Evolutionary conservation across 2,113 vertebrate species (phyloP).

Genomic region (Desmodus rotundus): DNA sequence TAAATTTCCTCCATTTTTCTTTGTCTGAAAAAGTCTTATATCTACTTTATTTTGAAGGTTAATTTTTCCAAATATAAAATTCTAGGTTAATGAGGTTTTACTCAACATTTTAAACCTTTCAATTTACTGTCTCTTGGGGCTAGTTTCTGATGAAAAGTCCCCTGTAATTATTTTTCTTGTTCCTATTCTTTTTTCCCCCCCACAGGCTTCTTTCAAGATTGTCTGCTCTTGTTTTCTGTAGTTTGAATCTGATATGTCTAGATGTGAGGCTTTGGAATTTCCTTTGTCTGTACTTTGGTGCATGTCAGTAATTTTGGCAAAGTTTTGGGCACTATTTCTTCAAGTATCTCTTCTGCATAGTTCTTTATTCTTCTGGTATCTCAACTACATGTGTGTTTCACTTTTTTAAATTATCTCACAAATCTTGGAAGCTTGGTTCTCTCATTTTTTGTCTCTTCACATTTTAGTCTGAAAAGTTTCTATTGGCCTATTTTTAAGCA

Average conservation of each 20-base stretch:
- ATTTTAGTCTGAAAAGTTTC: neutral
- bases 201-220: neutral
- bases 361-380: neutral
- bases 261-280: neutral
- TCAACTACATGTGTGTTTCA: neutral
- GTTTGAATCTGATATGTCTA: neutral
- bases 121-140: neutral
- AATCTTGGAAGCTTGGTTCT: neutral
- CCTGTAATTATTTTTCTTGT: neutral
- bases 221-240: neutral
- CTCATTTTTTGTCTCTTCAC: neutral
- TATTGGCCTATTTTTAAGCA: neutral
- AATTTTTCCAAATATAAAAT: no score
- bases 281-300: neutral
- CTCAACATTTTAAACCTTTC: neutral
- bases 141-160: neutral
- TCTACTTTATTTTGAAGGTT: neutral
- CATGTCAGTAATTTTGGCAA: neutral
- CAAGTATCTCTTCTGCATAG: neutral
- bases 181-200: neutral
- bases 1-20: neutral
- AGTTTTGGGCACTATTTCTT: neutral
- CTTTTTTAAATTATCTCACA: neutral
- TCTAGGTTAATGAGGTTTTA: neutral
- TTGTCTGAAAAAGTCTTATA: neutral